Evolutionary conservation across 2,797 vertebrate species (phyloP).

Genomic region (Sebastes hubbsi): DNA sequence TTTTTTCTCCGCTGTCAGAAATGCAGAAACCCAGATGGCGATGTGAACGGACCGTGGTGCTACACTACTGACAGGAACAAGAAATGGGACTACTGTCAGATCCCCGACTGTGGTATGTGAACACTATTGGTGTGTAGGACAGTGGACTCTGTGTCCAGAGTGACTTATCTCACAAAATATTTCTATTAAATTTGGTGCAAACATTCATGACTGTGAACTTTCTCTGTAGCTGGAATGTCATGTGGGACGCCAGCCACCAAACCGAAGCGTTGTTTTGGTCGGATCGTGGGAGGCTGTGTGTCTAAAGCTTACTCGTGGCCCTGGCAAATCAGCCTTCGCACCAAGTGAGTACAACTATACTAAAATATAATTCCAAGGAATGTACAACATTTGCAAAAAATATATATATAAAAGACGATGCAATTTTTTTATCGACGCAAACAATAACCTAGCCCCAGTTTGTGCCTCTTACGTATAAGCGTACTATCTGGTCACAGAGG

Average conservation of each 20-base stretch:
- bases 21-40: conserved; percentile 94
- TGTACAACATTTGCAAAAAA: background rate
- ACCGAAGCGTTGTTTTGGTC: conserved; percentile 63
- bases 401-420: background rate
- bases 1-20: conserved; percentile 73
- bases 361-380: background rate
- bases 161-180: background rate
- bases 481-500: background rate
- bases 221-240: conserved; percentile 52
- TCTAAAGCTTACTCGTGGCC: conserved; percentile 92
- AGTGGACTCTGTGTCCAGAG: background rate
- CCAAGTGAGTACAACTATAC: conserved; percentile 75
- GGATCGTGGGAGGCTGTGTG: conserved; percentile 93
- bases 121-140: background rate
- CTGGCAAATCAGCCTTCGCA: conserved; percentile 95
- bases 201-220: background rate
- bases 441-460: background rate
- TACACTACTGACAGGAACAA: conserved; percentile 87
- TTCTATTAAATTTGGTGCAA: background rate
- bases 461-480: background rate
- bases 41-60: conserved; percentile 94
- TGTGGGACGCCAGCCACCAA: conserved; percentile 85
- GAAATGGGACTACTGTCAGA: conserved; percentile 93
- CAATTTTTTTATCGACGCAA: background rate
- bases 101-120: conserved; percentile 89